Conservation (phyloP, 2,888 invertebrate genomes). For the Silvanus unidentatus region DNA sequence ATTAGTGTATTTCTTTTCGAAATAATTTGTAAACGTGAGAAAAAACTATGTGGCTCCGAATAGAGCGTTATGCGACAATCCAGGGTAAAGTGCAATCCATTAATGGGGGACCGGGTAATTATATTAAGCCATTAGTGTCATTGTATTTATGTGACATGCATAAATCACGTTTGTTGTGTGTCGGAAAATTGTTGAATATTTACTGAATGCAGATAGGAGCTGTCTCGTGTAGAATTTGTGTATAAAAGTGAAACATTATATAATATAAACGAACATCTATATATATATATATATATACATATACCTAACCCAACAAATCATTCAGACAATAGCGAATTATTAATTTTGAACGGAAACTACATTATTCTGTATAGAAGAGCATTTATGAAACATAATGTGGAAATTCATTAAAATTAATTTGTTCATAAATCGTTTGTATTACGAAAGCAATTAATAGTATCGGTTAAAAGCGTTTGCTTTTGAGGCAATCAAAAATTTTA, state of each 20-base stretch:
- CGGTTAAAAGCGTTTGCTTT: too few species aligned
- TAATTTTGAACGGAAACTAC: too few species aligned
- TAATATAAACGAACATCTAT: too few species aligned
- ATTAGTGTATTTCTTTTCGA: too few species aligned
- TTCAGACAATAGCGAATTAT: background rate
- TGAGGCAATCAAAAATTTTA: background rate
- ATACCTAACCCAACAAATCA: background rate
- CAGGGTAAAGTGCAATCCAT: constrained; percentile 34
- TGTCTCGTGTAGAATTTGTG: background rate
- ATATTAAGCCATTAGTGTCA: constrained; percentile 37
- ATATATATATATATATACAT: too few species aligned
- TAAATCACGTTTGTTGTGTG: constrained; percentile 21
- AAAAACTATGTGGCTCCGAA: too few species aligned
- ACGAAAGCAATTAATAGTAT: too few species aligned
- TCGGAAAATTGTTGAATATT: constrained; percentile 27
- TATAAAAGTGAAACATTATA: constrained; percentile 1
- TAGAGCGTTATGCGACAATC: constrained; percentile 14
- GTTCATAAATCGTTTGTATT: constrained; percentile 1
- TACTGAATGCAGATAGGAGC: constrained; percentile 3
- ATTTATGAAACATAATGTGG: background rate
- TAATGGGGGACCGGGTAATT: constrained; percentile 30
- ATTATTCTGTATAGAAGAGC: too few species aligned
- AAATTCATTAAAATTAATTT: constrained; percentile 1
- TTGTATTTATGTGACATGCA: constrained; percentile 31
- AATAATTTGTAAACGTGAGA: too few species aligned